Conservation (phyloP, 2,797 vertebrate genomes). For the Tangara arthus region DNA sequence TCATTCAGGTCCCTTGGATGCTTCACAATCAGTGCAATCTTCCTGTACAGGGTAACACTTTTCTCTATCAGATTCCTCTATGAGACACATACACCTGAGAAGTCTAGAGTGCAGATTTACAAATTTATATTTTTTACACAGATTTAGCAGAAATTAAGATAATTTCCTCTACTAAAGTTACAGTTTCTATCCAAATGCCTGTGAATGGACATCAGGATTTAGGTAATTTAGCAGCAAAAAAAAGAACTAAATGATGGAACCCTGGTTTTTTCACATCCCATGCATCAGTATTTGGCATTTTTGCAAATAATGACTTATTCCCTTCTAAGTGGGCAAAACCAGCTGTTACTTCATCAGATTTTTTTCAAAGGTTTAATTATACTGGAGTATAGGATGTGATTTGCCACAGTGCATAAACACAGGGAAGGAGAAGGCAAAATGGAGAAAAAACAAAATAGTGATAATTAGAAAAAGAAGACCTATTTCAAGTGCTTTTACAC, state of each 20-base stretch:
- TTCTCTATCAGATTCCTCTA: neutral
- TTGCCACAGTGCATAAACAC: neutral
- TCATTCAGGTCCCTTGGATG: neutral
- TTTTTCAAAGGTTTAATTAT: neutral
- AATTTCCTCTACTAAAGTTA: neutral
- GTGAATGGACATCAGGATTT: neutral
- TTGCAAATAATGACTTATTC: neutral
- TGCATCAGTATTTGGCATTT: neutral
- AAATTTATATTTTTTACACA: neutral
- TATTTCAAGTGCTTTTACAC: neutral
- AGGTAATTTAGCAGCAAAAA: neutral
- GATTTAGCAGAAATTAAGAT: neutral
- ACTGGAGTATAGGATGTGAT: neutral
- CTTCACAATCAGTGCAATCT: neutral
- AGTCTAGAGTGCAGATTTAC: neutral
- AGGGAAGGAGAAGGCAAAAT: neutral
- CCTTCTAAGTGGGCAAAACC: neutral
- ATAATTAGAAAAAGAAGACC: neutral
- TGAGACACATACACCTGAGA: neutral
- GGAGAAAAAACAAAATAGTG: neutral
- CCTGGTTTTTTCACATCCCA: neutral
- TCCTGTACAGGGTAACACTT: neutral
- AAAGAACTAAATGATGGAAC: neutral
- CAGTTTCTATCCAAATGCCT: neutral
- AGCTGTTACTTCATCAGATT: neutral